Percentiles rank a stretch among this genome's conserved stretches.
These are phyloP conservation scores for Formica exsecta DNA, from an alignment of 1,140 invertebrate genomes.

Conservation along the genomic window DNA sequence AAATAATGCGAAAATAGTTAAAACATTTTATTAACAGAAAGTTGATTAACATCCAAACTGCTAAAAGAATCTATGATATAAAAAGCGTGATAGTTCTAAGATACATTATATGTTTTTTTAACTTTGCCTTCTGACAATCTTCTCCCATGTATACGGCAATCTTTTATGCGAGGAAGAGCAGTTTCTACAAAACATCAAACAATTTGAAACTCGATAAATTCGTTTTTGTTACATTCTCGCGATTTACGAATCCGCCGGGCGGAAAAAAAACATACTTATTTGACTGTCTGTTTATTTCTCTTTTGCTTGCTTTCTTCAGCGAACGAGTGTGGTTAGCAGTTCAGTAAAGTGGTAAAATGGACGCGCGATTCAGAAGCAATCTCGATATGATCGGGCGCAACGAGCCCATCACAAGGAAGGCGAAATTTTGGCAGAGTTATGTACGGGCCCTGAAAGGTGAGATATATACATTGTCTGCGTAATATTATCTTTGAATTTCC, in stretches of 20 bases:
- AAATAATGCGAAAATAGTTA: not conserved
- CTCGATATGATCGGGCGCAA: slow-evolving; percentile 97
- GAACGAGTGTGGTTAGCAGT: slow-evolving; percentile 89
- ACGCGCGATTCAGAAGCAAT: slow-evolving; percentile 95
- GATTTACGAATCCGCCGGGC: not conserved
- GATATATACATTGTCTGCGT: not conserved
- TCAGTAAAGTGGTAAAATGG: slow-evolving; percentile 88
- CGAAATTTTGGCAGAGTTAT: slow-evolving; percentile 96
- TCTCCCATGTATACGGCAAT: not conserved
- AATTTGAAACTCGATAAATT: not conserved
- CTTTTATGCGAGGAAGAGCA: not conserved
- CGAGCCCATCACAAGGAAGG: slow-evolving; percentile 95
- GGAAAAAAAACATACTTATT: not conserved
- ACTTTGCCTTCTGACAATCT: not conserved
- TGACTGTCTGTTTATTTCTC: slow-evolving; percentile 7
- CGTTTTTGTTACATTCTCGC: not conserved
- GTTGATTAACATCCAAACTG: not conserved
- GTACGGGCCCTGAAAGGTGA: slow-evolving; percentile 96
- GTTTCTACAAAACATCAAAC: not conserved
- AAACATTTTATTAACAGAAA: not conserved
- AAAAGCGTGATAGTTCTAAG: not conserved
- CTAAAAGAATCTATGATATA: not conserved
- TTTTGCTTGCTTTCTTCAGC: slow-evolving; percentile 87
- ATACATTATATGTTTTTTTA: not conserved
- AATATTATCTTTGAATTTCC: not conserved